phyloP scores from a whole-genome alignment of 2,113 vertebrate species.

The Colossoma macropomum region DNA sequence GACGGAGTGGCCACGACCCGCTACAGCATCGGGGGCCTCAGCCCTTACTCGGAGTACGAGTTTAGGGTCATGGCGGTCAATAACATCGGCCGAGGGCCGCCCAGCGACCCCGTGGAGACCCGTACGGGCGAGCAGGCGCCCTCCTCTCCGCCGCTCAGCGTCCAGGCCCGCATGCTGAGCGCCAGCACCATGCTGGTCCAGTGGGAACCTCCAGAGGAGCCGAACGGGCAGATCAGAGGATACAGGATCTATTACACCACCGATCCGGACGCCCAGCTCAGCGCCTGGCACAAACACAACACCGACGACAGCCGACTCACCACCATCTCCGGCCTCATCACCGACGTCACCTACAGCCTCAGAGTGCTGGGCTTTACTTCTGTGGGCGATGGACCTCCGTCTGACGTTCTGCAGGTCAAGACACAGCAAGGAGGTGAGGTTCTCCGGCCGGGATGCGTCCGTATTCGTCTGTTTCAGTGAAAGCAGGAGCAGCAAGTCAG shows the following conservation, averaged over 20 bases:
- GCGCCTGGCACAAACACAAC: constrained; percentile 92
- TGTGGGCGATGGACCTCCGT: constrained; percentile 91
- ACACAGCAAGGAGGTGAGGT: constrained; percentile 90
- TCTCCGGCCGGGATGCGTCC: neutral
- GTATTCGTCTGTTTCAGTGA: too few species aligned
- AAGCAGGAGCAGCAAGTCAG: too few species aligned
- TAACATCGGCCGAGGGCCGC: constrained; percentile 91
- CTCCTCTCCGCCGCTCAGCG: constrained; percentile 89
- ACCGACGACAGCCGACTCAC: constrained; percentile 88
- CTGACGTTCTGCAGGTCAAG: constrained; percentile 92
- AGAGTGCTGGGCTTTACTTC: constrained; percentile 92
- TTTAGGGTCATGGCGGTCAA: constrained; percentile 92
- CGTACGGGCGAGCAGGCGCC: constrained; percentile 94
- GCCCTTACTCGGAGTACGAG: constrained; percentile 94
- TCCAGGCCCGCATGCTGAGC: constrained; percentile 92
- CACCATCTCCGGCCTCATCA: constrained; percentile 87
- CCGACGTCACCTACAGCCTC: constrained; percentile 90
- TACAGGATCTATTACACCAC: constrained; percentile 92
- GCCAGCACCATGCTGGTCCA: constrained; percentile 94
- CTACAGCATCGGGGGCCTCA: constrained; percentile 96
- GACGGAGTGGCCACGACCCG: constrained; percentile 95
- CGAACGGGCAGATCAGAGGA: constrained; percentile 91
- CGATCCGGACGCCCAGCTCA: constrained; percentile 79
- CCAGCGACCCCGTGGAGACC: constrained; percentile 84
- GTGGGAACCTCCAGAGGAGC: constrained; percentile 94